Percentiles rank a stretch among this genome's conserved stretches.
These are phyloP conservation scores for Euclidia mi DNA, from an alignment of 2,888 invertebrate genomes.

Conservation along the genomic window DNA sequence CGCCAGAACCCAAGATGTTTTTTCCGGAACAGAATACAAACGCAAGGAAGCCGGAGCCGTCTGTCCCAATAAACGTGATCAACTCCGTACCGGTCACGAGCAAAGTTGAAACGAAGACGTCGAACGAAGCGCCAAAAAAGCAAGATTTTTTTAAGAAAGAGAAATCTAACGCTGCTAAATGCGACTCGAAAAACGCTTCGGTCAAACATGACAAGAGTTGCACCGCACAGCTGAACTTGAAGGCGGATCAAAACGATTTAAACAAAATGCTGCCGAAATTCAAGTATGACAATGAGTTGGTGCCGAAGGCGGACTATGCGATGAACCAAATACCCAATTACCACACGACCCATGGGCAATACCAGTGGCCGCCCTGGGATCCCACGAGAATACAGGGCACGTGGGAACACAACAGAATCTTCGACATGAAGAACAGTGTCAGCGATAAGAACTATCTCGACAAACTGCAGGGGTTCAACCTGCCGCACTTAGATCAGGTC, in stretches of 20 bases:
- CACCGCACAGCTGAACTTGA: constrained; percentile 74
- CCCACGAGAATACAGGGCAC: constrained; percentile 83
- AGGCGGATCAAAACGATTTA: constrained; percentile 85
- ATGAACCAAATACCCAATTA: constrained; percentile 92
- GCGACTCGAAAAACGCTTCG: constrained; percentile 76
- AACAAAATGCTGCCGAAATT: constrained; percentile 89
- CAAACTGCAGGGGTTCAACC: constrained; percentile 89
- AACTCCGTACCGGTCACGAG: constrained; percentile 77
- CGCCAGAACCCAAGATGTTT: constrained; percentile 85
- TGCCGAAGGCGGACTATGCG: constrained; percentile 91
- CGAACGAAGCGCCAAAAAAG: constrained; percentile 82
- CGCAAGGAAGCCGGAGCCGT: constrained; percentile 82
- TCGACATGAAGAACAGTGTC: constrained; percentile 85
- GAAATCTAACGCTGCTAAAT: constrained; percentile 80
- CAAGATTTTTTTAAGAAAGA: constrained; percentile 89
- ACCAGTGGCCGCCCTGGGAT: constrained; percentile 92
- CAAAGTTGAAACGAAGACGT: constrained; percentile 77
- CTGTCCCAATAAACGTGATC: constrained; percentile 85
- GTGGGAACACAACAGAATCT: constrained; percentile 88
- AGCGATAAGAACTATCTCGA: constrained; percentile 91
- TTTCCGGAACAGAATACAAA: constrained; percentile 81
- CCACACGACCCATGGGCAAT: constrained; percentile 91
- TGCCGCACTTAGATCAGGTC: constrained; percentile 90
- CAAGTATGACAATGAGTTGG: constrained; percentile 87
- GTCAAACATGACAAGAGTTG: constrained; percentile 86